Evolutionary conservation across 2,797 vertebrate species (phyloP), one percentile per base, ranked within the genome.

Genomic region (Gorsachius magnificus): DNA sequence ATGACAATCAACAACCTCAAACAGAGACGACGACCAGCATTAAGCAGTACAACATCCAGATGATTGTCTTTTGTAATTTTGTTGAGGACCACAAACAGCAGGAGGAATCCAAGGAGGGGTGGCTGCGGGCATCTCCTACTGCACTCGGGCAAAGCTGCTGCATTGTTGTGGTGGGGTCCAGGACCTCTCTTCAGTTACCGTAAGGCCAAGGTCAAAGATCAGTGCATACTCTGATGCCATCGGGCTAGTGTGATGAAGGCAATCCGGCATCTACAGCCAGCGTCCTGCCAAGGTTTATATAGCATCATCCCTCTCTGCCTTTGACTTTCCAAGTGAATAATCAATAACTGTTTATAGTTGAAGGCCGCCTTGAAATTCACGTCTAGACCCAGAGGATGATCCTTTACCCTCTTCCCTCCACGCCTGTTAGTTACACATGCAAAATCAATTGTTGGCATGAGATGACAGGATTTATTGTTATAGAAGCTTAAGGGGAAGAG

Each of bases 1-100:
- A 96, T 88, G 94, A 87, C 90, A 89, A 93, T 91, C 90, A 96
- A 79, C 89, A 88, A 71, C 65, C 76, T 88, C 95, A 87, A 88
- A 46, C 89, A 7, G 38, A 94, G 92, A 69, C 90, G 95, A 92
- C 15, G 46, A 92, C 89, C 90, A 74, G 84, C 90, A 88, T 96
- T 93, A 96, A 80, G 92, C 60, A 85, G 60, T 88, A 95, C 89
- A 96, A 85, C 82, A 91, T 79, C 78, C 90, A 87, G 92, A 91
- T 93, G 75, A 96, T 74, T 93, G 81, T 93, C 92, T 91, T 83
- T 14, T 57, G 65, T 81, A 69, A 95, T 95, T 96, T 72, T 48
- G 33, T 63, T 86, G 92, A 93, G 72, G 84, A 46, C 61, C 54
- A 87, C 54, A 86, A 96, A 78, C 80, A 84, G 13, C 13, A 41